Percentiles rank a stretch among this genome's conserved stretches.
Evolutionary conservation across 2,797 vertebrate species (phyloP).

Genomic region (Chelmon rostratus): DNA sequence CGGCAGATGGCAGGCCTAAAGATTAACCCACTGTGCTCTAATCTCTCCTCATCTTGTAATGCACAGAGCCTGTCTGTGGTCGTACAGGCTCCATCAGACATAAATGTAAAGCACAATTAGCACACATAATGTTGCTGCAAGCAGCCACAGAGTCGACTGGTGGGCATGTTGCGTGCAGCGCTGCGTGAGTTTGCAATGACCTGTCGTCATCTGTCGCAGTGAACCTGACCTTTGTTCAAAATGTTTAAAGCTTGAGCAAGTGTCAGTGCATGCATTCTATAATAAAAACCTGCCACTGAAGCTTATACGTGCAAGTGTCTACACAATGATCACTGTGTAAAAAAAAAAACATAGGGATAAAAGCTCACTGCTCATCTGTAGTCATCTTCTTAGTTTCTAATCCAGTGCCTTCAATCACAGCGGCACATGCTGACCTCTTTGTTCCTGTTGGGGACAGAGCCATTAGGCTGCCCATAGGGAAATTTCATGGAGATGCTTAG

Average conservation of each 20-base stretch:
- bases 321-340: conserved; percentile 35
- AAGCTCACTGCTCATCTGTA: conserved; percentile 65
- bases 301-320: conserved; percentile 35
- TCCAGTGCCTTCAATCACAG: conserved; percentile 68
- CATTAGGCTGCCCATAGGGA: conserved; percentile 45
- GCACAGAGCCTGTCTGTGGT: conserved; percentile 76
- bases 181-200: not conserved
- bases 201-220: not conserved
- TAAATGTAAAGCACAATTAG: conserved; percentile 64
- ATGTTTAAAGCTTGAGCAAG: conserved; percentile 14
- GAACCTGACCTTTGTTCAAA: not conserved
- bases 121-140: conserved; percentile 8
- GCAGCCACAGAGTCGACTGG: not conserved
- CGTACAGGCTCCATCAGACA: conserved; percentile 59
- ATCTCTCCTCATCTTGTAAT: conserved; percentile 87
- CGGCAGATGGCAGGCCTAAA: conserved; percentile 87
- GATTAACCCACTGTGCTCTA: conserved; percentile 88
- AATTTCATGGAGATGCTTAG: conserved; percentile 50
- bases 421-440: conserved; percentile 67
- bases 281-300: conserved; percentile 4
- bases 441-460: conserved; percentile 46
- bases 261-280: not conserved
- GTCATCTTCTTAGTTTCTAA: conserved; percentile 77
- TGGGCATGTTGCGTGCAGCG: not conserved
- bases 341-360: conserved; percentile 60